Evolutionary conservation across 2,113 vertebrate genomes (phyloP), one percentile per base, ranked within the genome.

Genomic region (Odocoileus virginianus): DNA sequence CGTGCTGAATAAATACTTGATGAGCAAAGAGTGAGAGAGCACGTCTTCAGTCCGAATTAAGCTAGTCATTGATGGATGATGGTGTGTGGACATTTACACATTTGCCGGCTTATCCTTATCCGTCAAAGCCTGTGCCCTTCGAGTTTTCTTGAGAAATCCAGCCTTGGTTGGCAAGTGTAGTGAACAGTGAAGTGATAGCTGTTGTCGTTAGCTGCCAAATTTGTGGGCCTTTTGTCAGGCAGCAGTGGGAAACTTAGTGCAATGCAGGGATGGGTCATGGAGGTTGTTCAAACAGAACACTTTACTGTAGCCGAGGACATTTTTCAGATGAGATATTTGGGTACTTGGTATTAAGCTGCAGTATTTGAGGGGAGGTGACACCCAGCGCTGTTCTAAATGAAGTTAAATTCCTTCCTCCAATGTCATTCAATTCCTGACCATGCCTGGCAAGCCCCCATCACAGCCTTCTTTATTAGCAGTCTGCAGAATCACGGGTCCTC

Each of bases 211-310:
- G 45, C 12, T 27, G 54, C 33, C 30, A 14, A 27, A 0, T 33
- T 6, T 50, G 2, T 57, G 43, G 15, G 4, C 21, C 23, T 36
- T 6, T 43, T 40, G 7, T 7, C 43, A 27, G 5, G 3, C 5
- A 52, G 10, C 17, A 6, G 3, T 54, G 43, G 58, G 5, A 28
- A 8, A 55, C 2, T 3, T 36, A 57, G 14, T 1, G 13, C 0
- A 45, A 47, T 7, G 17, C 19, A 25, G 5, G 10, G 4, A 47
- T 2, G 61, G 6, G 25, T 25, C 6, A 40, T 3, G 17, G 40
- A 43, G 25, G 14, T 3, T 64, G 27, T 45, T n/a, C 43, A n/a
- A 47, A 30, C 27, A 54, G 50, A 89, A 16, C 6, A 21, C 27
- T 55, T 30, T 23, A 2, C 3, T 58, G 55, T 2, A 23, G 21